Conservation (phyloP, 2,113 vertebrate genomes). For the Myiozetetes cayanensis region DNA sequence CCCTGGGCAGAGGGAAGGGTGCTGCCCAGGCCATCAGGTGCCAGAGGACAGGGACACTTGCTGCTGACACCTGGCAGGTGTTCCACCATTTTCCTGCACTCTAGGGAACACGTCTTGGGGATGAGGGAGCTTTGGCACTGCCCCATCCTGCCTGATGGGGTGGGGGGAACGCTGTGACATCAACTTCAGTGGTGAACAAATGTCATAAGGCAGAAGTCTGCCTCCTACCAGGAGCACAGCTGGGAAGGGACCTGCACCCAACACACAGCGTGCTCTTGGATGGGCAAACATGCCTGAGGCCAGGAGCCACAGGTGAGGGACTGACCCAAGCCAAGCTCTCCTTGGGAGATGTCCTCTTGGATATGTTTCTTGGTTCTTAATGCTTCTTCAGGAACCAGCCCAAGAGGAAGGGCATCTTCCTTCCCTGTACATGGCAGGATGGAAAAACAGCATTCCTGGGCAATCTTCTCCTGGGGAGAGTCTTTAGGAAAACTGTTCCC, state of each 20-base stretch:
- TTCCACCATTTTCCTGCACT: background rate
- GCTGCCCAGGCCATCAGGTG: background rate
- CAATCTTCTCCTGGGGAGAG: background rate
- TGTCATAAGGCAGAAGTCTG: background rate
- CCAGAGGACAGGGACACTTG: background rate
- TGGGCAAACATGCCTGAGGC: background rate
- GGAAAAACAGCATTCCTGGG: background rate
- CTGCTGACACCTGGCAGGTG: background rate
- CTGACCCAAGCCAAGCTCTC: background rate
- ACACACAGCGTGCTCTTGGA: accelerated
- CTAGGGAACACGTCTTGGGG: accelerated
- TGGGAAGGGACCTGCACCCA: background rate
- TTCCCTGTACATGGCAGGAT: background rate
- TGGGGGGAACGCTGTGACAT: background rate
- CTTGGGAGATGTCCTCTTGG: background rate
- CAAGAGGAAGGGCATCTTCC: background rate
- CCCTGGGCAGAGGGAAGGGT: background rate
- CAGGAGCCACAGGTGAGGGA: accelerated
- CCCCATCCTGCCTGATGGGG: accelerated
- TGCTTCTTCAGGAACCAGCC: background rate
- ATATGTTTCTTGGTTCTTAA: background rate
- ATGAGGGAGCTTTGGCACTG: background rate
- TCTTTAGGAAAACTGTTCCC: background rate
- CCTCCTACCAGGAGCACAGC: background rate
- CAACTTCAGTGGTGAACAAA: background rate